A percentile compares a stretch with the other conserved stretches of the same genome.
phyloP scores from a whole-genome alignment of 2,888 invertebrate genomes.

The Stenodera caucasica region DNA sequence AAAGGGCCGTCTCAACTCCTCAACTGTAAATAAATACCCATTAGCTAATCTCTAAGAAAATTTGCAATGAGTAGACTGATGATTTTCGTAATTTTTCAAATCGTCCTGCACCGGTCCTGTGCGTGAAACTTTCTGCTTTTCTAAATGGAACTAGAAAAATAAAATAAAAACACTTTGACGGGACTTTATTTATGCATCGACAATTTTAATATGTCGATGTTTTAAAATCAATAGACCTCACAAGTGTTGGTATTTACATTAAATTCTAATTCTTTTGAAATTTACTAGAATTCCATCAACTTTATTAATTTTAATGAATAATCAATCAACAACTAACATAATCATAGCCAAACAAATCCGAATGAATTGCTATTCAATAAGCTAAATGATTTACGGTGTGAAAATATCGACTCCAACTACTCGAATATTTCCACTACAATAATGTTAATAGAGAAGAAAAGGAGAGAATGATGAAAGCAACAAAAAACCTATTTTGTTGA shows the following conservation, averaged over 20 bases:
- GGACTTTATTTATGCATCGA: slow-evolving; percentile 25
- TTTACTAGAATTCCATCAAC: too few species aligned
- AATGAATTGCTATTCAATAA: slow-evolving; percentile 41
- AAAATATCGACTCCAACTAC: slow-evolving; percentile 9
- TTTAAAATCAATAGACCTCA: slow-evolving; percentile 14
- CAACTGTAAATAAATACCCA: too few species aligned
- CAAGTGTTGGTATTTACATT: background rate
- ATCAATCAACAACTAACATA: slow-evolving; percentile 24
- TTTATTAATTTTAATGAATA: too few species aligned
- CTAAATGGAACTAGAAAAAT: background rate
- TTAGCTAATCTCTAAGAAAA: too few species aligned
- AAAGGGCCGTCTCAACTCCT: too few species aligned
- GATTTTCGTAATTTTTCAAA: too few species aligned
- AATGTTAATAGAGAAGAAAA: background rate
- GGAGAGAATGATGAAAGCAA: background rate
- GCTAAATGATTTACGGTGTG: slow-evolving; percentile 45
- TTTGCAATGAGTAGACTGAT: too few species aligned
- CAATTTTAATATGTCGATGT: slow-evolving; percentile 16
- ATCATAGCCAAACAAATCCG: slow-evolving; percentile 22
- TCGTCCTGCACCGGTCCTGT: too few species aligned
- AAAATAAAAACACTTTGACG: slow-evolving; percentile 4
- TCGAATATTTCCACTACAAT: background rate
- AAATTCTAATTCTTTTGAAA: background rate
- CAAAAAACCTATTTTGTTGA: background rate
- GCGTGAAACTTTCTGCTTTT: background rate